phyloP scores from a whole-genome alignment of 1,140 invertebrate genomes.

The Dermatophagoides farinae region DNA sequence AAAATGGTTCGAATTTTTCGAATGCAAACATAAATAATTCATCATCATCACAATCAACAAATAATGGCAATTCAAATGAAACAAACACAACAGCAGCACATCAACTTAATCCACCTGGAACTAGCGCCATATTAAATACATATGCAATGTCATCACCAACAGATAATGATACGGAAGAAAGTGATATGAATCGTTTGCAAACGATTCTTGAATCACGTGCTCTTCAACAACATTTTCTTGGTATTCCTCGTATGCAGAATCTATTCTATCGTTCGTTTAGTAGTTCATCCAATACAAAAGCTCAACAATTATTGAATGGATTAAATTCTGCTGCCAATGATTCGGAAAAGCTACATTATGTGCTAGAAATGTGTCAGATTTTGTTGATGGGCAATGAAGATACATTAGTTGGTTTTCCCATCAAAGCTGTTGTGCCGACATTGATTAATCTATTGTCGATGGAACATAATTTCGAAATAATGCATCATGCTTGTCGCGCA shows the following conservation, averaged over 20 bases:
- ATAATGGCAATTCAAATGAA: not conserved
- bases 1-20: not conserved
- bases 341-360: constrained; percentile 84
- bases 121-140: not conserved
- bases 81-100: not conserved
- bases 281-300: constrained; percentile 49
- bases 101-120: not conserved
- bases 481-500: constrained; percentile 95
- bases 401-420: constrained; percentile 87
- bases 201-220: constrained; percentile 71
- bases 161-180: constrained; percentile 28
- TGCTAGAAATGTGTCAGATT: constrained; percentile 96
- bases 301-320: constrained; percentile 74
- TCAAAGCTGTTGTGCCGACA: constrained; percentile 89
- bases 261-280: constrained; percentile 78
- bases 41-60: not conserved
- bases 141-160: not conserved
- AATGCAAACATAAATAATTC: not conserved
- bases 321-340: constrained; percentile 84
- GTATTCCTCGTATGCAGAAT: constrained; percentile 89
- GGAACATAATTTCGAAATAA: constrained; percentile 98
- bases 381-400: constrained; percentile 99
- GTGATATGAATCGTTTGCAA: constrained; percentile 29
- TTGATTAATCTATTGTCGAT: constrained; percentile 66
- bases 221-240: constrained; percentile 80